Conservation (phyloP, 2,888 invertebrate genomes). For the Byasa hedistus region DNA sequence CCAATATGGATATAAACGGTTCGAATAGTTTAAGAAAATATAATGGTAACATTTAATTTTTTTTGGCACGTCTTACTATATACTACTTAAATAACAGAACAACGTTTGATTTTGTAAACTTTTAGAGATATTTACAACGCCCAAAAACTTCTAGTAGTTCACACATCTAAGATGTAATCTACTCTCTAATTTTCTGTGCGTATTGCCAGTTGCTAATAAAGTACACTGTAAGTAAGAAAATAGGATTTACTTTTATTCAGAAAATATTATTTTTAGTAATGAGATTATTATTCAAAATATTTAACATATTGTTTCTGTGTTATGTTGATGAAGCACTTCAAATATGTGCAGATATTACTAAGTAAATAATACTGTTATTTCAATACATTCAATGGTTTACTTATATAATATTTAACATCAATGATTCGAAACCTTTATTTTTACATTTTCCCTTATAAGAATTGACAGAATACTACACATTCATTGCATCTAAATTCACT, state of each 20-base stretch:
- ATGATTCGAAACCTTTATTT: constrained; percentile 67
- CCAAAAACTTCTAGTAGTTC: constrained; percentile 35
- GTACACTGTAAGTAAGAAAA: constrained; percentile 73
- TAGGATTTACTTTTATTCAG: constrained; percentile 72
- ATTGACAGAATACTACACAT: constrained; percentile 43
- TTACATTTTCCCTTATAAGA: constrained; percentile 51
- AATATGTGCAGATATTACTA: constrained; percentile 30
- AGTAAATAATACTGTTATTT: constrained; percentile 48
- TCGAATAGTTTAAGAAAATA: constrained; percentile 39
- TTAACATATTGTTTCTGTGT: constrained; percentile 62
- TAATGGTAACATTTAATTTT: constrained; percentile 53
- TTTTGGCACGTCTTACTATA: constrained; percentile 66
- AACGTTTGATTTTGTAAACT: constrained; percentile 35
- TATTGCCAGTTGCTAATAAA: constrained; percentile 71
- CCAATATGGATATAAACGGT: constrained; percentile 38
- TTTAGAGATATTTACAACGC: constrained; percentile 33
- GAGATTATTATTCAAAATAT: constrained; percentile 63
- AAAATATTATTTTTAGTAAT: constrained; percentile 68
- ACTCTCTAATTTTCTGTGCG: constrained; percentile 63
- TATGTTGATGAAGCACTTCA: constrained; percentile 44
- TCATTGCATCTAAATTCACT: constrained; percentile 42
- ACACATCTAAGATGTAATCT: constrained; percentile 45
- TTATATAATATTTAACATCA: constrained; percentile 58
- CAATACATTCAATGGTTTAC: constrained; percentile 56
- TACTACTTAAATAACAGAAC: constrained; percentile 38